These are phyloP conservation scores for Uromys caudimaculatus DNA, from an alignment of 2,797 vertebrate genomes.

Conservation along the genomic window DNA sequence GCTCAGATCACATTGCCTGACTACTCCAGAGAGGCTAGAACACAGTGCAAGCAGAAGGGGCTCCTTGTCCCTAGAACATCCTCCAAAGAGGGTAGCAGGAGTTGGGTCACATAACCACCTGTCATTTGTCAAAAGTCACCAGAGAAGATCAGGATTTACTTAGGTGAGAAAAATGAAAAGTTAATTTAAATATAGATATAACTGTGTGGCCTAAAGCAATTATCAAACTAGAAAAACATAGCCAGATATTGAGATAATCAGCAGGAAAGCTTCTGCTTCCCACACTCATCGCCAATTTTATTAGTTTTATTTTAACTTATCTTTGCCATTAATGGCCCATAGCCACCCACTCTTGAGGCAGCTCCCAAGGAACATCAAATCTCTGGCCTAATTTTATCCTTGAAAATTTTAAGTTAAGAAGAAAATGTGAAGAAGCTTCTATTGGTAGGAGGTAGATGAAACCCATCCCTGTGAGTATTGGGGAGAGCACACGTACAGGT, in stretches of 20 bases:
- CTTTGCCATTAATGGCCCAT: neutral
- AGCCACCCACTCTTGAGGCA: conserved; percentile 46
- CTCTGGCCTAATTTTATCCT: conserved; percentile 62
- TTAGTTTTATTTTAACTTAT: conserved; percentile 26
- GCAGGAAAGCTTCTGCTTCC: neutral
- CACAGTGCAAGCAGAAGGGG: too few relatives aligned
- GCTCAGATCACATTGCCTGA: neutral
- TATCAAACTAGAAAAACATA: neutral
- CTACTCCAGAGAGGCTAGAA: neutral
- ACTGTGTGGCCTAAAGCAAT: neutral
- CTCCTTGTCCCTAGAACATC: accelerated
- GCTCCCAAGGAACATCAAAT: conserved; percentile 35
- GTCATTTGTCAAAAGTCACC: neutral
- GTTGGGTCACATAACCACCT: neutral
- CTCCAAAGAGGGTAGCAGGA: neutral
- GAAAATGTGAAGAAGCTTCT: neutral
- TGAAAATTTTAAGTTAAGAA: conserved; percentile 38
- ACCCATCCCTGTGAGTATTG: neutral
- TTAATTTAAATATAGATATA: conserved; percentile 4
- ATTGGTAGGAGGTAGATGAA: neutral
- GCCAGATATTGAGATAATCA: neutral
- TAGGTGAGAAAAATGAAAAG: neutral
- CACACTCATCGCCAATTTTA: neutral
- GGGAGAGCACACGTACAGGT: neutral
- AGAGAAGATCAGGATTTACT: neutral